These are phyloP conservation scores for Bungarus multicinctus DNA, from an alignment of 2,113 vertebrate genomes.

Conservation along the genomic window DNA sequence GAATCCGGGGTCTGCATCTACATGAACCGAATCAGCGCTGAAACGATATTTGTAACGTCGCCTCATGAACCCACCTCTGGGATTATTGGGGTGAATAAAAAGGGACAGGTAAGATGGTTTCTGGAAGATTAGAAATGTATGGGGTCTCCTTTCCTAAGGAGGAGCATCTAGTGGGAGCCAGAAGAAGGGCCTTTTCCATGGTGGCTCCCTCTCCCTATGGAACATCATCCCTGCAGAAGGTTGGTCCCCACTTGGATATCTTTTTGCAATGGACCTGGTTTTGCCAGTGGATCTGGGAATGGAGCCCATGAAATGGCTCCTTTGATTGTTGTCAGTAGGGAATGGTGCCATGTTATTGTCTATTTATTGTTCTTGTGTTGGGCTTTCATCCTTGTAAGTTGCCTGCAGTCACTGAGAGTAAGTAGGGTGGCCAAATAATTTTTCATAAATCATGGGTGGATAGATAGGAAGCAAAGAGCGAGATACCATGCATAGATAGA, in stretches of 20 bases:
- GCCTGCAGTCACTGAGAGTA: no score
- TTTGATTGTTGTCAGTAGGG: background rate
- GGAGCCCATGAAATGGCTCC: background rate
- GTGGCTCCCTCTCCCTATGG: no score
- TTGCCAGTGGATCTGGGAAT: no score
- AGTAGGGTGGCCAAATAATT: no score
- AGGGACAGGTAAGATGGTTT: slow-evolving; percentile 80
- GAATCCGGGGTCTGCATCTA: slow-evolving; percentile 92
- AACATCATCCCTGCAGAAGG: no score
- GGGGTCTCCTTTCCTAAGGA: background rate
- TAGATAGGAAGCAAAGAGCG: no score
- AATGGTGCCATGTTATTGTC: background rate
- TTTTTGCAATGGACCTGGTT: no score
- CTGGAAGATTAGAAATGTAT: background rate
- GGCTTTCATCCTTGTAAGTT: no score
- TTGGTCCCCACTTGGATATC: no score
- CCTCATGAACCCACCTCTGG: slow-evolving; percentile 88
- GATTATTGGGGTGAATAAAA: slow-evolving; percentile 93
- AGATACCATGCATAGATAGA: no score
- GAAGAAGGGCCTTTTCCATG: background rate
- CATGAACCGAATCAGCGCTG: slow-evolving; percentile 91
- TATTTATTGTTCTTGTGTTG: no score
- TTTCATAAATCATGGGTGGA: no score
- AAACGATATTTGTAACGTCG: slow-evolving; percentile 92
- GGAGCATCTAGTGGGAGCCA: background rate